Evolutionary conservation across 2,113 vertebrate species (phyloP).

Genomic region (Leptosomus discolor): DNA sequence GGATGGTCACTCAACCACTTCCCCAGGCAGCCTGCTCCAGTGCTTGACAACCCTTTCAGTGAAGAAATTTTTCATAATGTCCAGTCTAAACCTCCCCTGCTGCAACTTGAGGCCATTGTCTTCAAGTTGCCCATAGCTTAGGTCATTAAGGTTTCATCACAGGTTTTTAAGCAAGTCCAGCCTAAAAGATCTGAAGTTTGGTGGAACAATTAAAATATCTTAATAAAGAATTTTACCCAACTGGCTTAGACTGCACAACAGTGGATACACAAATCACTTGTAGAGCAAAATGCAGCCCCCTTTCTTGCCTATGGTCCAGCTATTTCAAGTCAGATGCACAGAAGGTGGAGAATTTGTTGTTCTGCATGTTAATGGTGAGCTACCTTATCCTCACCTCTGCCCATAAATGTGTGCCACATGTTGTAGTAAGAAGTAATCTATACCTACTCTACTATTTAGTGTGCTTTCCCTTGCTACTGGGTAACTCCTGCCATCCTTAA

Average conservation of each 20-base stretch:
- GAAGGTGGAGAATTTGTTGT: neutral
- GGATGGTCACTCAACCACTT: no score
- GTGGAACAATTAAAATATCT: neutral
- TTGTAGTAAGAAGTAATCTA: neutral
- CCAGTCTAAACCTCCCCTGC: no score
- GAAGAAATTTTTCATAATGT: no score
- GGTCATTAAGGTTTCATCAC: no score
- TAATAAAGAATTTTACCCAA: neutral
- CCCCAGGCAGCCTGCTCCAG: no score
- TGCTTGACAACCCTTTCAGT: no score
- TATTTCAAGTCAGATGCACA: neutral
- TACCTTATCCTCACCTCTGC: neutral
- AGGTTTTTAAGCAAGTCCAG: accelerated
- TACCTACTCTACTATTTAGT: neutral
- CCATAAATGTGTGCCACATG: neutral
- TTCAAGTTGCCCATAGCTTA: neutral
- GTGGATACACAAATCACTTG: accelerated
- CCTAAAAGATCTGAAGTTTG: neutral
- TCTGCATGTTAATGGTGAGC: accelerated
- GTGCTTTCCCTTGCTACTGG: neutral
- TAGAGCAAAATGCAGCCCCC: neutral
- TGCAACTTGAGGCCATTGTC: no score
- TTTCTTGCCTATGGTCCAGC: neutral
- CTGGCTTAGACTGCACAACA: neutral
- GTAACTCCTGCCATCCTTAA: neutral